Base-by-base conservation (phyloP, 2,797 vertebrate species). In the Syngnathus acus region DNA sequence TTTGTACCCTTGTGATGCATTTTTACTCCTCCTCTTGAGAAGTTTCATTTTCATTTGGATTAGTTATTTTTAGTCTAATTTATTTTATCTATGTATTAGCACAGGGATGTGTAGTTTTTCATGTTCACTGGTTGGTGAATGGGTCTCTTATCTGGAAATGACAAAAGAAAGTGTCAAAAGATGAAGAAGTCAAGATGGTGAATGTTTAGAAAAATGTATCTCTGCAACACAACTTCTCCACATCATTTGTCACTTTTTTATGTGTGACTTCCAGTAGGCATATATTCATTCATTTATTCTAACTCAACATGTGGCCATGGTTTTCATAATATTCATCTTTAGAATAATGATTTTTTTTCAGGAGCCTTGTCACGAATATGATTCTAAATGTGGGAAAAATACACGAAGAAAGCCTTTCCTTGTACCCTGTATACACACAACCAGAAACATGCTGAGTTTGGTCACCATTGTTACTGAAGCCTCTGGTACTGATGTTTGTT, bases 341-440 rank as follows among this genome's bases (percentile, higher is more conserved):
- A 59, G 14, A 4, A 8, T 19, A 19, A 9, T 38, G 8, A 0
- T 38, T 19, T 8, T 17, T 19, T 17, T 38, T 38, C 55, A 3
- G 14, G 55, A 76, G 32, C 32, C 50, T 43, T 0, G 37, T 63
- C 47, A 48, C 58, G 77, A 75, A 66, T 68, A 65, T 67, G 38
- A 51, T 74, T 82, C 81, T 87, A 85, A 88, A 79, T 85, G 86
- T 88, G 86, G 85, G 82, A 86, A 87, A 83, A 86, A 82, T 65
- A 76, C 76, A 85, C 74, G 72, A 79, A 78, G 80, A 79, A 84
- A 85, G 68, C 78, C 76, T 72, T 70, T 16, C 11, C 80, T 81
- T 80, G 74, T 85, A 88, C 84, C 84, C 85, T 88, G 87, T 89
- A 76, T 76, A 78, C 75, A 82, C 77, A 81, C 72, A 73, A 69